Base-by-base conservation (phyloP, 2,113 vertebrate genomes). In the Brachypodius melanocephalos region DNA sequence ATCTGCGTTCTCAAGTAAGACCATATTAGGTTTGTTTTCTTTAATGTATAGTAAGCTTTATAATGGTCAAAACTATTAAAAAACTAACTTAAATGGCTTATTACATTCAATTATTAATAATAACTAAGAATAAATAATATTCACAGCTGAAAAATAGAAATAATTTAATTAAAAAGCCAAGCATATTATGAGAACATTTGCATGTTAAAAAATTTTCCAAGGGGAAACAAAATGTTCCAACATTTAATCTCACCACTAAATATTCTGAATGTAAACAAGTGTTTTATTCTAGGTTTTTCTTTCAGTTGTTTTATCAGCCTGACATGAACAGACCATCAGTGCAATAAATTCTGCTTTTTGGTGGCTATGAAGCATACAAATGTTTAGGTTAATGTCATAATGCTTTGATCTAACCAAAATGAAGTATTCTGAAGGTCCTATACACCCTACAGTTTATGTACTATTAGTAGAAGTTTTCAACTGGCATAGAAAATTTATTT, bases 291-390 rank as follows among this genome's bases (percentile, higher is more conserved):
- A 62, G 17, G 3, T 43, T 73, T 79, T 89, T 29, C 24, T 32
- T 34, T 69, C 46, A 36, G 24, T 40, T 83, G 4, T 77, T 94
- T 73, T 69, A 52, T 45, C 59, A 49, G 43, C 65, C 62, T 87
- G 34, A 66, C 29, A 57, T 49, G 26, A 88, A 66, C 22, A 74
- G 17, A 68, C 17, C 14, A 10, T 48, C 28, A 31, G 12, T 73
- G n/a, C n/a, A 73, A 46, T 38, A 20, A 28, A 26, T 61, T 48
- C 36, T 0, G 0, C 5, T 66, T 2, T 52, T 82, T 48, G 9
- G 9, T 28, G 21, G 13, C 49, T 57, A 63, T 46, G 55, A 90
- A 77, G 9, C 29, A 67, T 31, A 51, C 1, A 57, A 42, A 42
- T 83, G 13, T 21, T 43, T 8, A 52, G 7, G 19, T 51, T 73